Base-by-base conservation (phyloP, 2,888 invertebrate genomes). In the Steinernema scapterisci region DNA sequence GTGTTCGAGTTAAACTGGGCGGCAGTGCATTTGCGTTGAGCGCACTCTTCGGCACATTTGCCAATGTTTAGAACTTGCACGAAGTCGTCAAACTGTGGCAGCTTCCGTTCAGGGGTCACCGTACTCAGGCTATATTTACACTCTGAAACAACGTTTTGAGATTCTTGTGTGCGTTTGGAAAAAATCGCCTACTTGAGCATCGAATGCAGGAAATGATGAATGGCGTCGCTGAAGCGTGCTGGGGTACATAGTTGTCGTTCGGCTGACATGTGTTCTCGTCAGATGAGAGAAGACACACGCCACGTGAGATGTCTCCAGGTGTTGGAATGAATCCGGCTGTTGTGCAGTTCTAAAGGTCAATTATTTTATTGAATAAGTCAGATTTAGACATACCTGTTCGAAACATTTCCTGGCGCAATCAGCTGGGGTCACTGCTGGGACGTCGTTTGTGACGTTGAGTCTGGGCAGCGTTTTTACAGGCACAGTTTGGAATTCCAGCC, bases 351-450 rank as follows among this genome's bases (percentile, higher is more conserved):
- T 83, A 13, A 11, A 48, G n/a, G n/a, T n/a, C n/a, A 51, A 38
- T 75, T 13, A 46, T 38, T 38, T 13, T 19, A 11, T 71, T 73
- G 72, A 31, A 5, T 5, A 70, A n/a, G 72, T 72, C n/a, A 72
- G n/a, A 16, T 5, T 7, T 72, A 23, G 70, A n/a, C 31, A 21
- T 72, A 80, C 84, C 43, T 78, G 79, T 70, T 86, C 86, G 72
- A 83, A 84, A 76, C 87, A 87, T 75, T 84, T 85, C 43, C 80
- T 77, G 0, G 87, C 87, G 72, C 87, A 87, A 70, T 87, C 87
- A 25, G 87, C 87, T 43, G 87, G 85, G 0, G 85, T 82, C 31
- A 79, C 78, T 0, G 87, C 86, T 0, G 84, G 85, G 2, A 87
- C 84, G 51, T 87, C 87, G 73, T 87, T 87, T 45, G 85, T 85